These are phyloP conservation scores for Chymomyza amoena DNA, from an alignment of 2,888 invertebrate genomes.

Conservation along the genomic window DNA sequence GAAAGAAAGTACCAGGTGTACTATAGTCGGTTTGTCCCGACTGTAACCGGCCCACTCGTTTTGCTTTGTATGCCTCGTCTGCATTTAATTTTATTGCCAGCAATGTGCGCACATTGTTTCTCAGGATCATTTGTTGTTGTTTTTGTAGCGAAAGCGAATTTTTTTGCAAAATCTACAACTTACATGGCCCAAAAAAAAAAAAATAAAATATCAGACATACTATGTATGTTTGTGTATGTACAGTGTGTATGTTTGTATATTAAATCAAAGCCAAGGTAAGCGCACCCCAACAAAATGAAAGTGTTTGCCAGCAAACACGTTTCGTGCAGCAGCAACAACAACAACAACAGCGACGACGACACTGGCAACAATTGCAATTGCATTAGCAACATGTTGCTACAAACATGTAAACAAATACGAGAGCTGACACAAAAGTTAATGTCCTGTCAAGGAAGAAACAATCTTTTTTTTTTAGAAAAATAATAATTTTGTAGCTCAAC, in stretches of 20 bases:
- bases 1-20: too few relatives aligned
- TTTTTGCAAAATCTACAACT: slow-evolving; percentile 21
- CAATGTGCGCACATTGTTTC: slow-evolving; percentile 17
- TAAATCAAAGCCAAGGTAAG: slow-evolving; percentile 55
- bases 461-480: background rate
- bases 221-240: background rate
- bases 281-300: slow-evolving; percentile 45
- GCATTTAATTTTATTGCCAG: background rate
- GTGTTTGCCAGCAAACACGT: slow-evolving; percentile 58
- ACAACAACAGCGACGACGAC: background rate
- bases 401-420: slow-evolving; percentile 26
- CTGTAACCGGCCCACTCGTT: too few relatives aligned
- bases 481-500: too few relatives aligned
- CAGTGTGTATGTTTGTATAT: background rate
- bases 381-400: slow-evolving; percentile 18
- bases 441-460: too few relatives aligned
- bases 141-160: slow-evolving; percentile 62
- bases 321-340: slow-evolving; percentile 23
- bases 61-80: background rate
- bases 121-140: slow-evolving; percentile 13
- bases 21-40: too few relatives aligned
- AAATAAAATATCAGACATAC: background rate
- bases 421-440: too few relatives aligned
- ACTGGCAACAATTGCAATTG: slow-evolving; percentile 16
- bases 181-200: slow-evolving; percentile 38